Evolutionary conservation across 2,113 vertebrate species (phyloP).

Genomic region (Indicator indicator): DNA sequence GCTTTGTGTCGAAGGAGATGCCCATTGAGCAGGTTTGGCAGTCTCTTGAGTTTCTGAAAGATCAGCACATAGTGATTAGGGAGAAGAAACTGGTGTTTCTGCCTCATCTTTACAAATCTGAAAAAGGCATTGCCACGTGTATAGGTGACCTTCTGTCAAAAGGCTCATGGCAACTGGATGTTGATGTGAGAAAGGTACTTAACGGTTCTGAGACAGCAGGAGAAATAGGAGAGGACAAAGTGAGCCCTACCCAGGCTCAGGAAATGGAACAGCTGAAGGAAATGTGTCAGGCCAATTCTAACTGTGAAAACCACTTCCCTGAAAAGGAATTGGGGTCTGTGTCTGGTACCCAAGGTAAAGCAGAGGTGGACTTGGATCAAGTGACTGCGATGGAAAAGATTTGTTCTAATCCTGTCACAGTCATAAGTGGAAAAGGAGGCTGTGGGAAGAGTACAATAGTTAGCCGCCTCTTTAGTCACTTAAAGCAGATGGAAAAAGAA

Average conservation of each 20-base stretch:
- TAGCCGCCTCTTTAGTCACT: constrained; percentile 74
- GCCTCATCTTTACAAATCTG: constrained; percentile 74
- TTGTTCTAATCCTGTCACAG: constrained; percentile 82
- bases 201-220: background rate
- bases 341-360: background rate
- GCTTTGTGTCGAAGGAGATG: constrained; percentile 18
- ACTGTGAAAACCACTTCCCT: background rate
- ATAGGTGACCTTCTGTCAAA: constrained; percentile 62
- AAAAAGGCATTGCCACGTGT: constrained; percentile 74
- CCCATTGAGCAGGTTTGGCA: constrained; percentile 64
- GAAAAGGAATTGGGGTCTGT: background rate
- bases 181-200: constrained; percentile 74
- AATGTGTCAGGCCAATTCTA: background rate
- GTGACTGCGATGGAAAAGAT: constrained; percentile 79
- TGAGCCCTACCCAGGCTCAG: background rate
- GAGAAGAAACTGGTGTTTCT: constrained; percentile 73
- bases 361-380: constrained; percentile 78
- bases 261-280: background rate
- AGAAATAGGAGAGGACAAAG: background rate
- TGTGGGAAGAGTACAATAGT: constrained; percentile 88
- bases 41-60: constrained; percentile 80
- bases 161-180: constrained; percentile 62
- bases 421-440: constrained; percentile 88
- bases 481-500: constrained; percentile 70
- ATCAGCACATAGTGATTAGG: constrained; percentile 63